Percentiles rank a stretch among this genome's conserved stretches.
These are phyloP conservation scores for Bombus superbus DNA, from an alignment of 1,140 invertebrate genomes.

Conservation along the genomic window DNA sequence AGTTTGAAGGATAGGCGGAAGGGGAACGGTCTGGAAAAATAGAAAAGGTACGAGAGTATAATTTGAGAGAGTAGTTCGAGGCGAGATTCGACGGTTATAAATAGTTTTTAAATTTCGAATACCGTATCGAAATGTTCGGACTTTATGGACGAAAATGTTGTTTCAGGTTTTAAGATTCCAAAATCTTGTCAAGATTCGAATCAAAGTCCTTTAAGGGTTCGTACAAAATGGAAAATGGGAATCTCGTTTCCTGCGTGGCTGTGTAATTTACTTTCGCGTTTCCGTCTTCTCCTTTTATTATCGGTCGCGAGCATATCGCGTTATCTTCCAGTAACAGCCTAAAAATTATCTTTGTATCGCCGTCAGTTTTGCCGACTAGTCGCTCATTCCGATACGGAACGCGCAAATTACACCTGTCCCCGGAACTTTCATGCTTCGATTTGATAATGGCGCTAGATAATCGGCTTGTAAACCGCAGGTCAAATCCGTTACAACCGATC, in stretches of 20 bases:
- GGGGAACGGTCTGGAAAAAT: no score
- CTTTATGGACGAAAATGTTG: no score
- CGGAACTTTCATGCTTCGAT: neutral
- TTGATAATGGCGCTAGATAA: constrained; percentile 21
- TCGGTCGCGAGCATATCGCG: neutral
- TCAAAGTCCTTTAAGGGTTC: no score
- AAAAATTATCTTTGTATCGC: neutral
- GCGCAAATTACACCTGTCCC: constrained; percentile 15
- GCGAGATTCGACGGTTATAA: neutral
- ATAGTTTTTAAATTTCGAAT: neutral
- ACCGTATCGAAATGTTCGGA: neutral
- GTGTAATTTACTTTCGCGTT: no score
- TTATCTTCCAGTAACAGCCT: no score
- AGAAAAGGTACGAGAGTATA: neutral
- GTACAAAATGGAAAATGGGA: no score
- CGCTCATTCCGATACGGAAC: neutral
- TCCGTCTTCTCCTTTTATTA: neutral
- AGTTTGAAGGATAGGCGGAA: neutral
- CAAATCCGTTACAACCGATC: neutral
- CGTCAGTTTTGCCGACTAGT: neutral
- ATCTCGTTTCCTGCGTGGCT: no score
- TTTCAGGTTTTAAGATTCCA: no score
- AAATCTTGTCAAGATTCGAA: no score
- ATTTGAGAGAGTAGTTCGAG: neutral
- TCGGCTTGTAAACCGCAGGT: constrained; percentile 3